These are phyloP conservation scores for Tiliacea aurago DNA, from an alignment of 2,888 invertebrate genomes.

Conservation along the genomic window DNA sequence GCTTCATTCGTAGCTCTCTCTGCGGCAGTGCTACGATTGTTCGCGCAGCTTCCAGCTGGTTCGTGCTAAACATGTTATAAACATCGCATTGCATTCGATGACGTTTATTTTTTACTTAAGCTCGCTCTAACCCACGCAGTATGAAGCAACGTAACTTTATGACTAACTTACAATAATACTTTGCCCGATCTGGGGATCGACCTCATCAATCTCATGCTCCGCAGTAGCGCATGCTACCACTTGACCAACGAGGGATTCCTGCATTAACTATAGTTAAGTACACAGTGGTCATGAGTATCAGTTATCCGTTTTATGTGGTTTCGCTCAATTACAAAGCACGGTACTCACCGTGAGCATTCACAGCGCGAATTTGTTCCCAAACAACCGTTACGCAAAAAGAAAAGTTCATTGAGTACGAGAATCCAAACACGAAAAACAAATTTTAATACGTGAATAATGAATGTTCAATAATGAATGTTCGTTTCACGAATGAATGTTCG, in stretches of 20 bases:
- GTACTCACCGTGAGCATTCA: too few relatives aligned
- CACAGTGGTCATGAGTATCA: background rate
- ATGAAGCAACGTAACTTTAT: background rate
- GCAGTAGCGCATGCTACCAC: background rate
- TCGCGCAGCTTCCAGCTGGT: slow-evolving; percentile 11
- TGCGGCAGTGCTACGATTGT: background rate
- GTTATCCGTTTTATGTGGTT: background rate
- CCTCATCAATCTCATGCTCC: background rate
- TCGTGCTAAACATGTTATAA: background rate
- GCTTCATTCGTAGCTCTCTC: background rate
- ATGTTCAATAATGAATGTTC: too few relatives aligned
- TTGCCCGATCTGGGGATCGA: background rate
- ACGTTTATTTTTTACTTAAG: background rate
- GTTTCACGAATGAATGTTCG: background rate
- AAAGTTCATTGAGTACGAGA: background rate
- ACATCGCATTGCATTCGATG: slow-evolving; percentile 6
- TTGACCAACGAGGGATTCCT: background rate
- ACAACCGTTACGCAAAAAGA: background rate
- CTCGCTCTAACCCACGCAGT: background rate
- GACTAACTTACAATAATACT: background rate
- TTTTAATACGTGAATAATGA: too few relatives aligned
- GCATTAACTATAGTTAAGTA: too few relatives aligned
- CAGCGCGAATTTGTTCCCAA: background rate
- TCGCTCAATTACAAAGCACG: background rate
- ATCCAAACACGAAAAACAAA: background rate